Conservation (phyloP, 2,113 vertebrate genomes). For the Promerops cafer region DNA sequence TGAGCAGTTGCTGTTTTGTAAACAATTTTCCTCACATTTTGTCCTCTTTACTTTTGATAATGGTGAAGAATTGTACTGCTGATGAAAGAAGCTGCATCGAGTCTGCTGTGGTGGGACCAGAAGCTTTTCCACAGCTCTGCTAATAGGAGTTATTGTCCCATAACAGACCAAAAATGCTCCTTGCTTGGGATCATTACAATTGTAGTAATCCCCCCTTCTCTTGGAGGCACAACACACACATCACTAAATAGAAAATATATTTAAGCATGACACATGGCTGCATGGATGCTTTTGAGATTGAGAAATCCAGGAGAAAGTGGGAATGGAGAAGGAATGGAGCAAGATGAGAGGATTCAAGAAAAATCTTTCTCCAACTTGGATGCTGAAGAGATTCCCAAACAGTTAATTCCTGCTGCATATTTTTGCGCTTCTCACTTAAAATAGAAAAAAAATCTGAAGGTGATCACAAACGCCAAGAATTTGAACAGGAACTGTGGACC, state of each 20-base stretch:
- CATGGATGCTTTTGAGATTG: background rate
- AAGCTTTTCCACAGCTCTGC: background rate
- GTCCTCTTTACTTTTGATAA: background rate
- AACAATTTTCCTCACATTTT: background rate
- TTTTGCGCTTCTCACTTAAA: background rate
- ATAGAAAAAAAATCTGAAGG: background rate
- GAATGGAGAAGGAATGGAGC: background rate
- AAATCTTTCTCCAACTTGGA: background rate
- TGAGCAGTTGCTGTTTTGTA: slow-evolving; percentile 6
- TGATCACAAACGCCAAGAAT: background rate
- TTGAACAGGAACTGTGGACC: rapidly evolving
- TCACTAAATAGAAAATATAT: background rate
- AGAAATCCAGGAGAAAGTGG: background rate
- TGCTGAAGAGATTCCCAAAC: background rate
- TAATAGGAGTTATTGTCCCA: background rate
- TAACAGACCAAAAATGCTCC: background rate
- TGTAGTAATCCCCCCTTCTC: background rate
- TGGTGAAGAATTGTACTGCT: background rate
- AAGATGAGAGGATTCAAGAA: background rate
- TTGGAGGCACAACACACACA: background rate
- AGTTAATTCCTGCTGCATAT: background rate
- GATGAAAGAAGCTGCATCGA: background rate
- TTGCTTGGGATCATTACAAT: background rate
- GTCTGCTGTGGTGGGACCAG: background rate
- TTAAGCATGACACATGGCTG: background rate